phyloP scores from a whole-genome alignment of 2,888 invertebrate genomes.

The Glaucopsyche alexis region DNA sequence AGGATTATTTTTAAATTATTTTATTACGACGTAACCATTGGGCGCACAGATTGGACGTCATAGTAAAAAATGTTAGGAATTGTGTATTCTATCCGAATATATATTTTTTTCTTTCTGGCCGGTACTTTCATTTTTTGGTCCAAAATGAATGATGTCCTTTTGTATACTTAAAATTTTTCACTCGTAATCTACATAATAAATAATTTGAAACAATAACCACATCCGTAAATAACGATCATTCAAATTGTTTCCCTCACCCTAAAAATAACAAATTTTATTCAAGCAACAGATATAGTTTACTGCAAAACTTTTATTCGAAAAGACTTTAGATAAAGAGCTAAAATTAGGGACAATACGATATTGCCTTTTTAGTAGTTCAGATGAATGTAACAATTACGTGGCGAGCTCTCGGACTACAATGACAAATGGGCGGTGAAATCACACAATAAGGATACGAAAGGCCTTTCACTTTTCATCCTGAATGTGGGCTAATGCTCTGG shows the following conservation, averaged over 20 bases:
- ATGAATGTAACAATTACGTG: background rate
- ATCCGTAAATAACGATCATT: background rate
- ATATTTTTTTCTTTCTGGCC: too few relatives aligned
- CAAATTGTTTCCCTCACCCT: background rate
- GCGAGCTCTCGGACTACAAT: background rate
- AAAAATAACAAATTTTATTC: background rate
- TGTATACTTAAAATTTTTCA: too few relatives aligned
- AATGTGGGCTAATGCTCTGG: slow-evolving; percentile 18
- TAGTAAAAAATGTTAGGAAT: too few relatives aligned
- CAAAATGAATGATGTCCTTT: too few relatives aligned
- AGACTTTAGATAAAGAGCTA: background rate
- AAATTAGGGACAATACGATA: background rate
- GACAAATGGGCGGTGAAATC: slow-evolving; percentile 20
- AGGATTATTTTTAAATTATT: too few relatives aligned
- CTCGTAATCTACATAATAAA: too few relatives aligned
- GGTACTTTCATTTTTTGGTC: too few relatives aligned
- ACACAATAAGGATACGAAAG: slow-evolving; percentile 8
- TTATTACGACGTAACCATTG: too few relatives aligned
- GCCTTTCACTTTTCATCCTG: slow-evolving; percentile 10
- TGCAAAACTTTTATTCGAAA: background rate
- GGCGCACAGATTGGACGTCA: too few relatives aligned
- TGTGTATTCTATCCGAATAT: too few relatives aligned
- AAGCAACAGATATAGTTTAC: background rate
- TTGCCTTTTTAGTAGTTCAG: background rate
- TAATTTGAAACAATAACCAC: too few relatives aligned